Evolutionary conservation across 2,797 vertebrate species (phyloP).

Genomic region (Thamnophis elegans): DNA sequence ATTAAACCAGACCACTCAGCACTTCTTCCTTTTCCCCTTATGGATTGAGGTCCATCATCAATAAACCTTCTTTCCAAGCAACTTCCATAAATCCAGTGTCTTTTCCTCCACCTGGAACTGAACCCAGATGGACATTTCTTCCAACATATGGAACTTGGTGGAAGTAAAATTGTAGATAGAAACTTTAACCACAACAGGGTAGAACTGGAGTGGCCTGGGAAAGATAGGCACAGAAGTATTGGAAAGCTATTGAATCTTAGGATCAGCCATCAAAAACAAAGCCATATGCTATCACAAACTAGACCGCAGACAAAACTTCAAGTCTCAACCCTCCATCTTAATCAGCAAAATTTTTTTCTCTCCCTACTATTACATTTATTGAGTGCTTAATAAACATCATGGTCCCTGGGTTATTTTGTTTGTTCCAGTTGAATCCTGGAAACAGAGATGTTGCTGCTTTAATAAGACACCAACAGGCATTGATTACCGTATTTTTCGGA

Average conservation of each 20-base stretch:
- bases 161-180: neutral
- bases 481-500: neutral
- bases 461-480: neutral
- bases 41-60: too few relatives aligned
- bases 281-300: neutral
- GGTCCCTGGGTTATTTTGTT: too few relatives aligned
- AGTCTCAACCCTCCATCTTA: too few relatives aligned
- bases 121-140: too few relatives aligned
- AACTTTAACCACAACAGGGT: neutral
- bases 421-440: neutral
- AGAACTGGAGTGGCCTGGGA: neutral
- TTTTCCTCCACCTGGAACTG: too few relatives aligned
- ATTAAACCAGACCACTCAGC: too few relatives aligned
- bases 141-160: neutral
- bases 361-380: too few relatives aligned
- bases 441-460: neutral
- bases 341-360: too few relatives aligned
- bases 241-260: neutral
- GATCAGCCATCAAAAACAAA: neutral
- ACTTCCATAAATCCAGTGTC: too few relatives aligned
- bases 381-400: too few relatives aligned
- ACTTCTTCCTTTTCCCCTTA: too few relatives aligned
- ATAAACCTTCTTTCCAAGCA: too few relatives aligned
- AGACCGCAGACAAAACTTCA: neutral
- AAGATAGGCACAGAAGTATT: neutral